Percentiles rank a stretch among this genome's conserved stretches.
phyloP scores from a whole-genome alignment of 1,140 invertebrate species.

The Telenomus remus region DNA sequence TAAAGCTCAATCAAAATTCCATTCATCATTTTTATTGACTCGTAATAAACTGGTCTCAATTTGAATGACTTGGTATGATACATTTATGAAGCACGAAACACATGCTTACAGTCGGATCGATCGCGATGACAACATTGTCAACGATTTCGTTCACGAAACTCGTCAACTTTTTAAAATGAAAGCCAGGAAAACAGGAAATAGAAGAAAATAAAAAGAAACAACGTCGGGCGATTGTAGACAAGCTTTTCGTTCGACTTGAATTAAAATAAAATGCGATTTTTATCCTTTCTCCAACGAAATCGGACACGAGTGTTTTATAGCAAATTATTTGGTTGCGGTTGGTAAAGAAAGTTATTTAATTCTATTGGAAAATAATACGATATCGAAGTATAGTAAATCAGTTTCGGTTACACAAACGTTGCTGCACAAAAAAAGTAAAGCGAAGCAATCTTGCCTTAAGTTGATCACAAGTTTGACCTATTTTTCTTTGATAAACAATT shows the following conservation, averaged over 20 bases:
- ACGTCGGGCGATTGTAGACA: no score
- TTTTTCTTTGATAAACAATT: constrained; percentile 57
- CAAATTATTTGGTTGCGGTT: no score
- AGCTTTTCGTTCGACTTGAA: no score
- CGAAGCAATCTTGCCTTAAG: constrained; percentile 17
- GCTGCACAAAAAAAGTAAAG: constrained; percentile 48
- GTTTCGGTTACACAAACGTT: constrained; percentile 1
- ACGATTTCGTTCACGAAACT: no score
- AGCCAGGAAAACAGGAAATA: no score
- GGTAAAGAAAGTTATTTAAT: constrained; percentile 10
- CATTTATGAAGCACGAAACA: background rate
- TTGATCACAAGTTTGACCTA: constrained; percentile 31
- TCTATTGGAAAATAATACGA: constrained; percentile 29
- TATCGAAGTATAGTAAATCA: constrained; percentile 33
- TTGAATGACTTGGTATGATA: constrained; percentile 6
- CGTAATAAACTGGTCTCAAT: background rate
- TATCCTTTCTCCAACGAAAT: background rate
- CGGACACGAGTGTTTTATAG: no score
- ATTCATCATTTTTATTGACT: constrained; percentile 26
- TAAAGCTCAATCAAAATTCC: constrained; percentile 9
- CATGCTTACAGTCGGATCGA: background rate
- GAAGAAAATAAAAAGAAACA: no score
- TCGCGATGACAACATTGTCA: no score
- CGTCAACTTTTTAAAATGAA: no score
- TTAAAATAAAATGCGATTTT: no score